phyloP scores from a whole-genome alignment of 2,113 vertebrate genomes.

The Epinephelus fuscoguttatus region DNA sequence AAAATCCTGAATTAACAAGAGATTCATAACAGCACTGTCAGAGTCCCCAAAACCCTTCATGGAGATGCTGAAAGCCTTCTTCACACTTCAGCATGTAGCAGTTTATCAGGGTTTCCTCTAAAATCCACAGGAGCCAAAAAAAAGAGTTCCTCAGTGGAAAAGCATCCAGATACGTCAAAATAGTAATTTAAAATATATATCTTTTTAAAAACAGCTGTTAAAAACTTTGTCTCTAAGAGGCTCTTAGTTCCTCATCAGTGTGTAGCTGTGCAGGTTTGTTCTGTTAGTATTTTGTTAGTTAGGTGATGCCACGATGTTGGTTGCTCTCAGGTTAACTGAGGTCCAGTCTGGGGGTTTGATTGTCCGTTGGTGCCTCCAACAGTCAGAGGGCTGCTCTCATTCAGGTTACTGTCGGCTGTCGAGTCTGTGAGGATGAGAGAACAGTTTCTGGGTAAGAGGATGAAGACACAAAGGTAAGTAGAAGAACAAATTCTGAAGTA shows the following conservation, averaged over 20 bases:
- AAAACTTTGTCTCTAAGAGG: background rate
- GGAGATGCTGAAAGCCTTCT: background rate
- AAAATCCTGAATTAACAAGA: background rate
- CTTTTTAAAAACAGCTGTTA: background rate
- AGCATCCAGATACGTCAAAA: background rate
- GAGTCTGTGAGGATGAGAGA: conserved; percentile 33
- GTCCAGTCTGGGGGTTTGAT: background rate
- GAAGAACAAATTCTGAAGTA: background rate
- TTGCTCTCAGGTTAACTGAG: conserved; percentile 27
- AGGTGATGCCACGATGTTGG: background rate
- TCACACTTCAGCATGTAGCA: background rate
- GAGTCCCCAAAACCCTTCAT: background rate
- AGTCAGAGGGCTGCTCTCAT: conserved; percentile 35
- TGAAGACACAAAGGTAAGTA: background rate
- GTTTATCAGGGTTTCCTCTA: background rate
- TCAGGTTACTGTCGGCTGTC: background rate
- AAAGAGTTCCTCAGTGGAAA: background rate
- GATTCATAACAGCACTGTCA: background rate
- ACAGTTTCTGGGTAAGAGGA: background rate
- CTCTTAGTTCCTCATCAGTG: conserved; percentile 13
- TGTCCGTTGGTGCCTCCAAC: conserved; percentile 25
- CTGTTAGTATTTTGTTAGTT: conserved; percentile 27
- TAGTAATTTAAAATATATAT: background rate
- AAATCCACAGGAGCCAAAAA: background rate
- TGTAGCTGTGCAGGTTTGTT: conserved; percentile 8